Evolutionary conservation across 2,797 vertebrate genomes (phyloP).

Genomic region (Liparis tanakae): DNA sequence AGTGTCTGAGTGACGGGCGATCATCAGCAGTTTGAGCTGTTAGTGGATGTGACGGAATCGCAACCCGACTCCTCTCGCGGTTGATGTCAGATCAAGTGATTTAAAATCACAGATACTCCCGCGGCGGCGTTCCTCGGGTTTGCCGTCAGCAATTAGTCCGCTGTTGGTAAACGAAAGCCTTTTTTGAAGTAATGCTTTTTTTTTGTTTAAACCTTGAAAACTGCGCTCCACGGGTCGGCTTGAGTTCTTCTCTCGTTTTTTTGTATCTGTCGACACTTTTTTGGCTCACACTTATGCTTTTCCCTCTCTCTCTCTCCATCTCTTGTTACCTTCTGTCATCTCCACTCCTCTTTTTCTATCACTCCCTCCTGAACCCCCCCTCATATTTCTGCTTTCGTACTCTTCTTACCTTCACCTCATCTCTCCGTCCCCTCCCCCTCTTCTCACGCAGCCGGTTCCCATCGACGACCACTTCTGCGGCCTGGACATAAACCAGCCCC

Average conservation of each 20-base stretch:
- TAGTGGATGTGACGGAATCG: constrained; percentile 69
- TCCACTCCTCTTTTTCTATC: constrained; percentile 19
- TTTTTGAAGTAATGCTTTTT: constrained; percentile 65
- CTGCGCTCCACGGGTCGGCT: constrained; percentile 54
- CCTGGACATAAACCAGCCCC: constrained; percentile 94
- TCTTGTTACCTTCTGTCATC: constrained; percentile 41
- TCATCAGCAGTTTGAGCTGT: constrained; percentile 69
- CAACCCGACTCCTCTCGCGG: constrained; percentile 67
- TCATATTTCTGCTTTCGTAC: neutral
- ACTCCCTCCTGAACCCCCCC: constrained; percentile 1
- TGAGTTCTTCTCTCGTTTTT: constrained; percentile 52
- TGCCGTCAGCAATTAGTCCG: constrained; percentile 71
- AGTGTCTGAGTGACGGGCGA: constrained; percentile 62
- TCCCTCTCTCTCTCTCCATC: constrained; percentile 14
- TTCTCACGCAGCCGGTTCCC: constrained; percentile 88
- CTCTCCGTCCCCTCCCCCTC: neutral
- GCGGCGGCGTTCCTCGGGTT: constrained; percentile 40
- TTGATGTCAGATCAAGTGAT: constrained; percentile 79
- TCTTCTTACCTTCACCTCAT: constrained; percentile 15
- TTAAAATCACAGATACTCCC: constrained; percentile 71
- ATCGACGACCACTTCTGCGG: constrained; percentile 97
- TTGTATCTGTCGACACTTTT: constrained; percentile 61
- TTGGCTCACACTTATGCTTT: constrained; percentile 30
- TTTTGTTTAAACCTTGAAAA: constrained; percentile 65
- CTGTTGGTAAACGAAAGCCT: constrained; percentile 54